Conservation (phyloP, 2,113 vertebrate species). For the Barnardius zonarius region DNA sequence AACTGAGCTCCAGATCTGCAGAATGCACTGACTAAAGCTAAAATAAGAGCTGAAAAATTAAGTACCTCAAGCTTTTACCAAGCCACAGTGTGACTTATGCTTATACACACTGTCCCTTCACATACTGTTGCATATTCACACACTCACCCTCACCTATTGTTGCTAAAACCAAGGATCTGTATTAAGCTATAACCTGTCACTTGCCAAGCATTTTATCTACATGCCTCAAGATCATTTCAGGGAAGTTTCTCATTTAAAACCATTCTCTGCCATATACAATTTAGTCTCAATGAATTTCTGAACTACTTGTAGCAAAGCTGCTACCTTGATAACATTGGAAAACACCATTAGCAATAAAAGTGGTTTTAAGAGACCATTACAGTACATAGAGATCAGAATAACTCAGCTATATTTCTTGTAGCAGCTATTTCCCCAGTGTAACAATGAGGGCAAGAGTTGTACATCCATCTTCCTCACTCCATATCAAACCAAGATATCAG, state of each 20-base stretch:
- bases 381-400: not conserved
- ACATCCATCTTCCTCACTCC: not conserved
- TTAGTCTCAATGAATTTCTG: not conserved
- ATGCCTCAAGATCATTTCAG: not conserved
- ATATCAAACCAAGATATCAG: not conserved
- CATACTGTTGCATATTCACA: not conserved
- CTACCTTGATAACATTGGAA: not conserved
- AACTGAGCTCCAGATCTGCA: not conserved
- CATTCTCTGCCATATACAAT: not conserved
- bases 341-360: slow-evolving; percentile 32
- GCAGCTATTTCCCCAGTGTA: slow-evolving; percentile 15
- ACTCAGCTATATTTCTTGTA: not conserved
- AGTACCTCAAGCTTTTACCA: not conserved
- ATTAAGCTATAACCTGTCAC: not conserved
- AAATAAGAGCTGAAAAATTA: not conserved
- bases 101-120: not conserved
- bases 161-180: not conserved
- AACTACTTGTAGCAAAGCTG: not conserved
- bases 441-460: not conserved
- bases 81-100: not conserved
- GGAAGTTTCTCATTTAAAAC: not conserved
- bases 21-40: not conserved
- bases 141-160: not conserved
- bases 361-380: slow-evolving; percentile 13
- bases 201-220: not conserved